Evolutionary conservation across 2,888 invertebrate genomes (phyloP).

Genomic region (Argyresthia goedartella): DNA sequence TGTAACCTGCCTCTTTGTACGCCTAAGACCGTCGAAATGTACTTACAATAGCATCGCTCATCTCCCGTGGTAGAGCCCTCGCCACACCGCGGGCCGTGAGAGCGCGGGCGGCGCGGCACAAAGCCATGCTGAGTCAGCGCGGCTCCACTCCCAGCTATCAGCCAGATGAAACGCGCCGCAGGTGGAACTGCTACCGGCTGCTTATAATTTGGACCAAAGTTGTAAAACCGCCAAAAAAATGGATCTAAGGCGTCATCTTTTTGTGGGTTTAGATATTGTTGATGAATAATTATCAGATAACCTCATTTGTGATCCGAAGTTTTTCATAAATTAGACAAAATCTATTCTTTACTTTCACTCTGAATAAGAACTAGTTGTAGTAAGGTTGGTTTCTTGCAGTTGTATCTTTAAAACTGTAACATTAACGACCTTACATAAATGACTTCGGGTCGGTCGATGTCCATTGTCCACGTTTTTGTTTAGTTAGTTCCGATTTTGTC

Average conservation of each 20-base stretch:
- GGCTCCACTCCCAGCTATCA: not conserved
- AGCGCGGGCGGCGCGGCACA: slow-evolving; percentile 35
- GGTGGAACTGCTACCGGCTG: not conserved
- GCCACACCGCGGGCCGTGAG: slow-evolving; percentile 29
- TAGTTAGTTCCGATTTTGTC: not conserved
- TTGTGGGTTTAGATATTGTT: not conserved
- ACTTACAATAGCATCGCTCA: too few species aligned
- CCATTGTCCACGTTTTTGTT: not conserved
- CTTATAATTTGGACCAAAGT: not conserved
- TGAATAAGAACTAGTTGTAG: too few species aligned
- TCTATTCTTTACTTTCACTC: too few species aligned
- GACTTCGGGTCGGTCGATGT: too few species aligned
- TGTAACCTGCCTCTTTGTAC: too few species aligned
- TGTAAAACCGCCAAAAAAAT: not conserved
- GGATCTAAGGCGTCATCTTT: not conserved
- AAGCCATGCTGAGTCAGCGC: slow-evolving; percentile 48
- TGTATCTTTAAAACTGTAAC: too few species aligned
- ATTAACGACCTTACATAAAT: too few species aligned
- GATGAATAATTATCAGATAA: not conserved
- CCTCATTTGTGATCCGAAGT: not conserved
- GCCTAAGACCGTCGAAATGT: too few species aligned
- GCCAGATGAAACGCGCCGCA: too few species aligned
- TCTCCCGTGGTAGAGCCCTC: too few species aligned
- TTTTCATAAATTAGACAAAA: too few species aligned
- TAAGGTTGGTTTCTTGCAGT: too few species aligned